These are phyloP conservation scores for Lathronympha strigana DNA, from an alignment of 2,888 invertebrate species.

Conservation along the genomic window DNA sequence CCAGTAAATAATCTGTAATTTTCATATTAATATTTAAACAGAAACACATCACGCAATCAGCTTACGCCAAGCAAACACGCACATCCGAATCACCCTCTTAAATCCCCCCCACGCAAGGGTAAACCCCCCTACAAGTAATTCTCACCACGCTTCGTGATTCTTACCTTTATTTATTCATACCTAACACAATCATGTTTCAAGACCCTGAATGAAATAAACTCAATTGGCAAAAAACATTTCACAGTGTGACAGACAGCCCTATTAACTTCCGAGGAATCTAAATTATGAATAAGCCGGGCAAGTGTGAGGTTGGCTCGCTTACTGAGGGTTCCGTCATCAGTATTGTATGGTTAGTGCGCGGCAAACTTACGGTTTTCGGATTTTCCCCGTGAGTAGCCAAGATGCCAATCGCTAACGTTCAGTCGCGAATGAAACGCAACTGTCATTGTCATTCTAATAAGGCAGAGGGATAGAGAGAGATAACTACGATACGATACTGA, in stretches of 20 bases:
- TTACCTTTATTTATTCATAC: slow-evolving; percentile 35
- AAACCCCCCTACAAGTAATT: slow-evolving; percentile 18
- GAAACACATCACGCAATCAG: slow-evolving; percentile 25
- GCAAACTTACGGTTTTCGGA: no score
- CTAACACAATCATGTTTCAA: slow-evolving; percentile 26
- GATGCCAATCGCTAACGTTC: no score
- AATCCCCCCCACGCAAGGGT: not conserved
- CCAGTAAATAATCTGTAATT: slow-evolving; percentile 1
- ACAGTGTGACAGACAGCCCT: slow-evolving; percentile 31
- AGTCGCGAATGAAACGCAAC: no score
- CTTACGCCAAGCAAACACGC: slow-evolving; percentile 24
- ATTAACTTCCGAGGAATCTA: slow-evolving; percentile 14
- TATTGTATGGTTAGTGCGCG: no score
- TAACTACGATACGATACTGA: no score
- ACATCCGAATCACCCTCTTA: slow-evolving; percentile 1
- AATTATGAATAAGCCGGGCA: no score
- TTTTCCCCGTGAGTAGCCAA: no score
- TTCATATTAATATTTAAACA: slow-evolving; percentile 21
- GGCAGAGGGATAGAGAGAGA: no score
- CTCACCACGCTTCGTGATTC: slow-evolving; percentile 19
- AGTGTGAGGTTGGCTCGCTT: no score
- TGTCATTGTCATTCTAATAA: no score
- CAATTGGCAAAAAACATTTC: slow-evolving; percentile 7
- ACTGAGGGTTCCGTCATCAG: no score
- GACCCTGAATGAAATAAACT: slow-evolving; percentile 23